Evolutionary conservation across 2,113 vertebrate species (phyloP).

Genomic region (Stigmatopora nigra): DNA sequence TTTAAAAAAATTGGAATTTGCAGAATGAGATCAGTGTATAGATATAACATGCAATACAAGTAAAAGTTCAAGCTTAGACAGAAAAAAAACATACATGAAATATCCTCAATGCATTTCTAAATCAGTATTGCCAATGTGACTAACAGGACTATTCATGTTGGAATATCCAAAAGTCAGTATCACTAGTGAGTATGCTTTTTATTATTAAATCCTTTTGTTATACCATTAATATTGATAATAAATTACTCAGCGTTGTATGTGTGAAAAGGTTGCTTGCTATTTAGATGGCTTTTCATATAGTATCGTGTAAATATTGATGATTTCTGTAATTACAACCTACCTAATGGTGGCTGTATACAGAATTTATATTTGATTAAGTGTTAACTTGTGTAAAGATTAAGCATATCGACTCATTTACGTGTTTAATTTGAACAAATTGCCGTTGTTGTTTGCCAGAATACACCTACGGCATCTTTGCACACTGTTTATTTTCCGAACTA

Average conservation of each 20-base stretch:
- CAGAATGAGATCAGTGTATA: no score
- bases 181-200: background rate
- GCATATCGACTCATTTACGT: background rate
- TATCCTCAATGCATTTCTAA: background rate
- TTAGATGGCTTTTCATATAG: background rate
- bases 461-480: background rate
- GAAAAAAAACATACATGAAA: background rate
- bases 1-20: no score
- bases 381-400: background rate
- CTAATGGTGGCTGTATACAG: background rate
- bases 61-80: no score
- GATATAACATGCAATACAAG: no score
- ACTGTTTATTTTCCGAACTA: slow-evolving; percentile 14
- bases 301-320: background rate
- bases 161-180: background rate
- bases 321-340: background rate
- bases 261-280: background rate
- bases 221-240: background rate
- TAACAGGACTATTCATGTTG: background rate
- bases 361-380: background rate
- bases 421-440: background rate
- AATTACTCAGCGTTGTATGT: background rate
- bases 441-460: background rate
- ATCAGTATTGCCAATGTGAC: background rate
- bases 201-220: background rate